A percentile compares a stretch with the other conserved stretches of the same genome.
These are phyloP conservation scores for Philypnodon macrostomus DNA, from an alignment of 2,797 vertebrate genomes.

Conservation along the genomic window DNA sequence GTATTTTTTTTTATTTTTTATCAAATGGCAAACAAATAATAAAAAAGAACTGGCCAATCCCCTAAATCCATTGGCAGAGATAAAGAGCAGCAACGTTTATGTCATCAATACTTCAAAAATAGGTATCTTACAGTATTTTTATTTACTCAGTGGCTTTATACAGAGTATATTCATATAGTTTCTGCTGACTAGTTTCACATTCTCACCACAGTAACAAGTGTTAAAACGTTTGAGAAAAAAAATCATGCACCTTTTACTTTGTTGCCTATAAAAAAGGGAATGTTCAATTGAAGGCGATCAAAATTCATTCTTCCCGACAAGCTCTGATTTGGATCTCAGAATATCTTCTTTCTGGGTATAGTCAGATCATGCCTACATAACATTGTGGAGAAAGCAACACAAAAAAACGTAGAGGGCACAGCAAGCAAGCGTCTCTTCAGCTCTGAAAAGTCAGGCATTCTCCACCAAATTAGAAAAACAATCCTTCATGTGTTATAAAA, in stretches of 20 bases:
- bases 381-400: slow-evolving; percentile 75
- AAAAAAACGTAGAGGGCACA: slow-evolving; percentile 72
- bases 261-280: slow-evolving; percentile 78
- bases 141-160: slow-evolving; percentile 77
- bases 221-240: slow-evolving; percentile 71
- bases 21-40: slow-evolving; percentile 33
- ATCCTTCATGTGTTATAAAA: slow-evolving; percentile 63
- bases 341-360: slow-evolving; percentile 56
- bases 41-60: slow-evolving; percentile 62
- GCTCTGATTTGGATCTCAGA: too few relatives aligned
- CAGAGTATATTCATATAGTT: slow-evolving; percentile 83
- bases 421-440: slow-evolving; percentile 77
- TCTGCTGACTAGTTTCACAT: slow-evolving; percentile 81
- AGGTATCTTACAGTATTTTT: slow-evolving; percentile 81
- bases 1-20: too few relatives aligned
- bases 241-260: slow-evolving; percentile 81
- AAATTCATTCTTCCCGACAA: slow-evolving; percentile 35
- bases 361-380: slow-evolving; percentile 75
- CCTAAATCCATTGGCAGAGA: slow-evolving; percentile 45
- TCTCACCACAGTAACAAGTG: slow-evolving; percentile 83
- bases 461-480: slow-evolving; percentile 67
- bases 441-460: slow-evolving; percentile 70
- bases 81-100: slow-evolving; percentile 70
- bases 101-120: slow-evolving; percentile 78
- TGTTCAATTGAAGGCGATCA: slow-evolving; percentile 71